phyloP scores from a whole-genome alignment of 2,113 vertebrate genomes.

The Pteruthius melanotis region DNA sequence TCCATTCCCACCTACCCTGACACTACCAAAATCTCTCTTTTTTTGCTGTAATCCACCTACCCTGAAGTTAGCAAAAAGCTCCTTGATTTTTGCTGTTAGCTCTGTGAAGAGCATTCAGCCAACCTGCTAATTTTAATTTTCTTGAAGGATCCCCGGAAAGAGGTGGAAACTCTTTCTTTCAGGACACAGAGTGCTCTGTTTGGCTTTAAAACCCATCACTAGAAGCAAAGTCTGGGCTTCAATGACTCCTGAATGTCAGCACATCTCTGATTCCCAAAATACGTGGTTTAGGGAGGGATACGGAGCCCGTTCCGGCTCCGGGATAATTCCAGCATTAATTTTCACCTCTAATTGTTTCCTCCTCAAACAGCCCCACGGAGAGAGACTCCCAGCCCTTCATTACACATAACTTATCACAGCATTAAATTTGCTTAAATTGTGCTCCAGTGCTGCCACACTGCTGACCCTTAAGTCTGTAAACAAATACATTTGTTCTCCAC shows the following conservation, averaged over 20 bases:
- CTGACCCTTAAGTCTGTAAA: slow-evolving; percentile 74
- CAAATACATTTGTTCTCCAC: slow-evolving; percentile 73
- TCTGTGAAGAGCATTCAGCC: neutral
- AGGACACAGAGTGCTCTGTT: neutral
- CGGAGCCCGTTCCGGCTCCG: neutral
- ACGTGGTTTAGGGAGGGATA: neutral
- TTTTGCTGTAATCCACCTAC: neutral
- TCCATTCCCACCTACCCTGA: neutral
- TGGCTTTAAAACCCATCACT: neutral
- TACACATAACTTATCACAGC: slow-evolving; percentile 60
- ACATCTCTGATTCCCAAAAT: neutral
- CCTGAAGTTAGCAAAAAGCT: neutral
- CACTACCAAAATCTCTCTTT: neutral
- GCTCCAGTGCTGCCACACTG: slow-evolving; percentile 37
- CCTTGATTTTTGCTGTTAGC: too few relatives aligned
- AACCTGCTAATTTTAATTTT: neutral
- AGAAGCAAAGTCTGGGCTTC: neutral
- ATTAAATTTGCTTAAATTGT: slow-evolving; percentile 72
- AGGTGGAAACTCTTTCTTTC: neutral
- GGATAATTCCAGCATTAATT: slow-evolving; percentile 62
- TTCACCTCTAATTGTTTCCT: slow-evolving; percentile 63
- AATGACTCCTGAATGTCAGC: slow-evolving; percentile 39
- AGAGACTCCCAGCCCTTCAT: slow-evolving; percentile 50
- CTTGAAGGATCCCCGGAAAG: neutral
- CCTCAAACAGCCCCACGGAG: slow-evolving; percentile 66